Base-by-base conservation (phyloP, 2,113 vertebrate genomes). In the Ophthalmolycus amberensis region DNA sequence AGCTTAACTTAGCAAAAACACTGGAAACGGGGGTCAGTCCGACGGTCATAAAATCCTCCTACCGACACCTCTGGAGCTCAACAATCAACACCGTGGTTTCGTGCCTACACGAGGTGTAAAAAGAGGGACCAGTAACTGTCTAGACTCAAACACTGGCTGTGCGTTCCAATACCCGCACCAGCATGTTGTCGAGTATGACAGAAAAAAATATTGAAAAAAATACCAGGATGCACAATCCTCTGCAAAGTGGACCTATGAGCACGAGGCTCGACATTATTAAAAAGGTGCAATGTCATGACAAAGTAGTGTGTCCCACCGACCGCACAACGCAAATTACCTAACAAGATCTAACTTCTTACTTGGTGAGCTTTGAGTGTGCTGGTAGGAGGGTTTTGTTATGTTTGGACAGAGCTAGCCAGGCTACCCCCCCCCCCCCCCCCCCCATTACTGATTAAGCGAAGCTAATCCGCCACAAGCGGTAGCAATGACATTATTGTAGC, bases 31-130 rank as follows among this genome's bases (percentile, higher is more conserved):
- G 14, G 40, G 40, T 74, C 27, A 9, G 38, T 60, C 9, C 6
- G 12, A 15, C 1, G 7, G 11, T 16, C 4, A 16, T 22, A 37
- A 10, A 63, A 34, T 10, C 2, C 5, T 2, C 38, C 38, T 8
- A 60, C 12, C 50, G 50, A 44, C 65, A 70, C 27, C 29, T 42
- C 8, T 16, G 10, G 58, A 83, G 54, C 29, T 72, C 15, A 54
- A 9, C 15, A 37, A 46, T 52, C 9, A n/a, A 56, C 1, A 62
- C 16, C 20, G 4, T 71, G 27, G 12, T 14, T n/a, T n/a, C 40
- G 71, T 12, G 48, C 12, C 6, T 27, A n/a, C 15, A 62, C 52
- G 42, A 16, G n/a, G 12, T 18, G 18, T 40, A 27, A 27, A 56
- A 56, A 18, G 3, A 56, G 5, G 16, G 25, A 54, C 48, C 4